A percentile compares a stretch with the other conserved stretches of the same genome.
phyloP scores from a whole-genome alignment of 2,888 invertebrate genomes.

The Pterostichus madidus region DNA sequence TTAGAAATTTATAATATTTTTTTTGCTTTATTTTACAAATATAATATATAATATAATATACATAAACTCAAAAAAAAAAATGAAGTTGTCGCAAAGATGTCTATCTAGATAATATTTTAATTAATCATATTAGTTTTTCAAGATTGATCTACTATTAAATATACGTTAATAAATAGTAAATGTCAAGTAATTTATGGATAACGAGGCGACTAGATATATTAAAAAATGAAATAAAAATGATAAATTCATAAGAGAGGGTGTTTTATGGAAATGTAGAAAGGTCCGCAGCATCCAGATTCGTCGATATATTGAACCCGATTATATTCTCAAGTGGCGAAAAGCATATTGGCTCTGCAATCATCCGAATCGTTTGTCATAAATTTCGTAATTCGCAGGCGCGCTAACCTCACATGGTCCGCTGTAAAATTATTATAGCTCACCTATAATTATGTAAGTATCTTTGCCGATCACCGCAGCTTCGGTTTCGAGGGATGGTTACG shows the following conservation, averaged over 20 bases:
- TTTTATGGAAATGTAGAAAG: background rate
- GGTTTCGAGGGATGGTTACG: slow-evolving; percentile 60
- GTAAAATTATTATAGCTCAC: slow-evolving; percentile 66
- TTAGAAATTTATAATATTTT: no score
- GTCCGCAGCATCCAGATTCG: slow-evolving; percentile 17
- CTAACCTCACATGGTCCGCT: slow-evolving; percentile 42
- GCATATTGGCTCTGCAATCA: slow-evolving; percentile 65
- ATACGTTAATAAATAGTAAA: no score
- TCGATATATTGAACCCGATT: slow-evolving; percentile 60
- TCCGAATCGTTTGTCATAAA: slow-evolving; percentile 44
- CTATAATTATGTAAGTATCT: slow-evolving; percentile 67
- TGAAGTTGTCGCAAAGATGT: no score
- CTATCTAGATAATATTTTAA: no score
- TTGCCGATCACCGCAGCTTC: slow-evolving; percentile 64
- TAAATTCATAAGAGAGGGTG: background rate
- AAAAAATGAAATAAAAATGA: background rate
- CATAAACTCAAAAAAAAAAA: no score
- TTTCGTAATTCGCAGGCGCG: slow-evolving; percentile 19
- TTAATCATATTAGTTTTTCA: no score
- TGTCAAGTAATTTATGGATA: no score
- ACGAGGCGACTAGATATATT: no score
- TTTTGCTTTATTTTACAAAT: no score
- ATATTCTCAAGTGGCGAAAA: slow-evolving; percentile 67
- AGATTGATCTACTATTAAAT: no score
- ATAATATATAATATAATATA: no score